Evolutionary conservation across 2,113 vertebrate species (phyloP), one percentile per base, ranked within the genome.

Genomic region (Etheostoma spectabile): DNA sequence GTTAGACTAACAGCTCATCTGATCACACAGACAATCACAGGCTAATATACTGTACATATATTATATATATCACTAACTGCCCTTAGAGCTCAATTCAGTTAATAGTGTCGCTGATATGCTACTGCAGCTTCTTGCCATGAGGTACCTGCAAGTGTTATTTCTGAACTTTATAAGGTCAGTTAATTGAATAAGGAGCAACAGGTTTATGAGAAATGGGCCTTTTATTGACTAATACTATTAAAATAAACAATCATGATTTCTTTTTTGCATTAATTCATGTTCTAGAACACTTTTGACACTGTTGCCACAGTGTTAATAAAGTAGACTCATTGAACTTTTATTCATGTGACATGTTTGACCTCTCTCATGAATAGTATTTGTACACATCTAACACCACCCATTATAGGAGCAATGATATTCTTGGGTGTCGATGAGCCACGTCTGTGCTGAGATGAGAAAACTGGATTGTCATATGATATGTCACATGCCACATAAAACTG

Each of bases 401-500:
- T 2, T 71, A 33, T 48, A 80, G 65, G 62, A 24, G 22, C 14
- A 38, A 38, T 87, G 85, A 87, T 77, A 80, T 84, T 91, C 82
- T 88, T 51, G 64, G 51, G 46, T 80, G 82, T 77, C 74, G 8
- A 30, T 18, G 66, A 24, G 65, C 75, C 56, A 57, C 8, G 46
- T 74, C 83, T 75, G 57, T 66, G 30, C 30, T 86, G 86, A 86
- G 57, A 88, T 55, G 78, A 92, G 90, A 74, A 85, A 84, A 85
- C 73, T 55, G 46, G 59, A 82, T 70, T 46, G 89, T 83, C 72
- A 92, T 68, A 52, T 74, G 88, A 93, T 93, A 89, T 15, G 88
- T 88, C 90, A 91, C 84, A 91, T 91, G 80, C 48, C 74, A 77
- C 71, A 83, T 92, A 86, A 87, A 93, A 88, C 33, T 77, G 73